Evolutionary conservation across 2,888 invertebrate genomes (phyloP), one percentile per base, ranked within the genome.

Genomic region (Spodoptera exigua): DNA sequence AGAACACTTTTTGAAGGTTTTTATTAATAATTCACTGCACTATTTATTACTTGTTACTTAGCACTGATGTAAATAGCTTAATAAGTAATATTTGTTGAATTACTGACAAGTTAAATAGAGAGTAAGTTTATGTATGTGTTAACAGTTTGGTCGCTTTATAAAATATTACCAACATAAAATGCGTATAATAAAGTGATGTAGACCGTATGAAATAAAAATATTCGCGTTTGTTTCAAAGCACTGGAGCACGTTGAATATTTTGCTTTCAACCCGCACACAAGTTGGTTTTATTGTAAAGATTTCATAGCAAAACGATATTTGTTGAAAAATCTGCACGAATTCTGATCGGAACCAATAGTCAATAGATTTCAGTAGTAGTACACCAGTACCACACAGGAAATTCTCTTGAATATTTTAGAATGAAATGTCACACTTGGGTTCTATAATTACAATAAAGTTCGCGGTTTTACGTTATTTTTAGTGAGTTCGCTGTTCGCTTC

Each of bases 161-260:
- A 27, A 27, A 27, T 27, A 27, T 27, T 27, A 27, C 12, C 12
- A 13, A 5, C 10, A 14, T 14, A 37, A 18, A 37, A 39, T 16
- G 4, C 27, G 4, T n/a, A 37, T 18, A 45, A 21, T n/a, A 27
- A 16, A 12, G 5, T n/a, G 27, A 27, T 27, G 27, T 27, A 27
- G 27, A 45, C 18, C 7, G 32, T 34, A 13, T 21, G 3, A 41
- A 67, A 40, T 44, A 61, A 18, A 48, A 37, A 54, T 21, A 37
- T 39, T 34, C 7, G 39, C 62, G 44, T 69, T 65, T 48, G 36
- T 48, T 56, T 34, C 17, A 55, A 34, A 40, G 14, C 44, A 32
- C 5, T 55, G 16, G 44, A n/a, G 39, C 21, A 58, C 46, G 56
- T 52, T 55, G 55, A 62, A 72, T 59, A 67, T 62, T 71, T 61